Base-by-base conservation (phyloP, 1,140 invertebrate species). In the Drosophila nannoptera region DNA sequence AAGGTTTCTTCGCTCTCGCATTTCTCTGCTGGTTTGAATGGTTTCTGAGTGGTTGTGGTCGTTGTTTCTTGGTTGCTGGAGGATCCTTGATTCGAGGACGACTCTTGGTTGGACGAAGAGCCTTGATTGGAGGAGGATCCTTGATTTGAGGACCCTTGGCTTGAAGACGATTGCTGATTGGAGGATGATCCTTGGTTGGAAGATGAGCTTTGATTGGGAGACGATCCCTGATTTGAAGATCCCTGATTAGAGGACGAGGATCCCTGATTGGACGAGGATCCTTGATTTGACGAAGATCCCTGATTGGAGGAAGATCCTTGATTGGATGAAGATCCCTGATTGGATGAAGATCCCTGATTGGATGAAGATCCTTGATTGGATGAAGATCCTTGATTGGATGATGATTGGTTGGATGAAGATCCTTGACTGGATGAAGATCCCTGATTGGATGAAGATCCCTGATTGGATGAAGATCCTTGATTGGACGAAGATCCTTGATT, bases 1-100 rank as follows among this genome's bases (percentile, higher is more conserved):
- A 93, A 94, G 29, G 84, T 93, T 91, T 90, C 92, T 91, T 68
- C 90, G 64, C 49, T 75, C 70, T 83, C 91, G 90, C 69, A 83
- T 53, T 75, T 77, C 8, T 78, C 71, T 12, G 84, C 77, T n/a
- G 84, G 84, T 2, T 63, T 84, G 2, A 86, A 86, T 1, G 84
- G 84, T 46, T 88, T 87, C 16, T 74, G 75, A 4, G 87, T 88
- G 5, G 70, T 86, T 0, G 66, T 65, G 5, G 62, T 61, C 56
- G 67, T 64, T 3, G 71, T 73, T 0, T 46, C 33, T 7, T 81
- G 67, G 14, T 70, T 67, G 1, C 69, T 66, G 0, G 75, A 71
- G 0, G 77, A 73, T 12, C 53, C 61, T 12, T 78, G 29, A 5
- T 14, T 76, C 50, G 80, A 68, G 0, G 77, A 68, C 0, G 65